Evolutionary conservation across 1,140 invertebrate genomes (phyloP).

Genomic region (Heterodera carotae): DNA sequence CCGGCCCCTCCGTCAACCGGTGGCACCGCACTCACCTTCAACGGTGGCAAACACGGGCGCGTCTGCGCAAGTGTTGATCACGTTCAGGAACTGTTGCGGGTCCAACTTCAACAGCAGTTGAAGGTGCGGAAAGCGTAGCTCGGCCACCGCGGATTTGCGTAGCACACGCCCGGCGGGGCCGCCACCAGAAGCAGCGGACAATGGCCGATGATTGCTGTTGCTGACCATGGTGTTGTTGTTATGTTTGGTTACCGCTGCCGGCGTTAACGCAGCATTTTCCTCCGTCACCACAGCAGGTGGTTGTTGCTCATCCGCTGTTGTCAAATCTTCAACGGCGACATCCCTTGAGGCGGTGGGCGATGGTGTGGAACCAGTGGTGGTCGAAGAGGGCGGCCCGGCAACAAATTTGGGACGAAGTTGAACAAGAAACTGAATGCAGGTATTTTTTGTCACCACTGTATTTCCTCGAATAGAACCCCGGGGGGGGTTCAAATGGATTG

Average conservation of each 20-base stretch:
- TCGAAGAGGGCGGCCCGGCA: conserved; percentile 33
- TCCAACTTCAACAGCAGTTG: conserved; percentile 81
- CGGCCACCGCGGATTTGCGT: conserved; percentile 3
- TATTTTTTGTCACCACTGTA: no score
- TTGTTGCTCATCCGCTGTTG: not conserved
- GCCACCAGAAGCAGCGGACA: not conserved
- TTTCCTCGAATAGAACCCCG: no score
- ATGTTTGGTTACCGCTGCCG: not conserved
- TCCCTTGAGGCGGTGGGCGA: not conserved
- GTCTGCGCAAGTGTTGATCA: conserved; percentile 62
- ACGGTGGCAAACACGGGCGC: conserved; percentile 50
- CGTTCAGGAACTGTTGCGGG: conserved; percentile 85
- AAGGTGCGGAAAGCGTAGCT: conserved; percentile 64
- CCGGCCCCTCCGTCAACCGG: not conserved
- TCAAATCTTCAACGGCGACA: no score
- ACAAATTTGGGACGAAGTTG: conserved; percentile 37
- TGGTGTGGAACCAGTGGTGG: not conserved
- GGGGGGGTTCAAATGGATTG: no score
- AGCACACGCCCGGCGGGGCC: no score
- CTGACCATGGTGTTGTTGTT: not conserved
- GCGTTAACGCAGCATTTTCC: not conserved
- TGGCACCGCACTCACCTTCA: conserved; percentile 30
- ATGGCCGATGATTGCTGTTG: not conserved
- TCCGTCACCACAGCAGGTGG: no score
- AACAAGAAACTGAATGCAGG: conserved; percentile 31